Base-by-base conservation (phyloP, 1,140 invertebrate species). In the Bursaphelenchus mucronatus region DNA sequence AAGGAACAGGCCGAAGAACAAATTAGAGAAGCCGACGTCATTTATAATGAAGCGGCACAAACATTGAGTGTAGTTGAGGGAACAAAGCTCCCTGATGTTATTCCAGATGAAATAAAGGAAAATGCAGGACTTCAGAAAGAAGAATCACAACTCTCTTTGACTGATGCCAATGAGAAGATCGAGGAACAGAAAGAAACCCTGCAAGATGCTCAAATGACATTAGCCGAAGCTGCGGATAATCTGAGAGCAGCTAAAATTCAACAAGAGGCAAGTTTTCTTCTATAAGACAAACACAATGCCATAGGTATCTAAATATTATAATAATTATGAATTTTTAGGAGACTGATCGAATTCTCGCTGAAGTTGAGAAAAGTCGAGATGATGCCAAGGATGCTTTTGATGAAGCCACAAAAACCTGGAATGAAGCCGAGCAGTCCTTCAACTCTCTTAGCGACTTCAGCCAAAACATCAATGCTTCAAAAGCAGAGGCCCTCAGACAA, bases 1-100 rank as follows among this genome's bases (percentile, higher is more conserved):
- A 46, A 64, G 21, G 50, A 74, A 44, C 40, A 81, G 61, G 77
- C 79, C n/a, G 69, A 69, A 39, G 79, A 80, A 64, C 66, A 78
- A 61, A 69, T 66, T 56, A 58, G 46, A n/a, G 75, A 76, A 40
- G 74, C 70, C 6, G 63, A 67, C 19, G 63, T 61, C 8, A 74
- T 54, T 8, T 47, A 74, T 51, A 58, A 74, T 49, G 54, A 70
- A 19, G 72, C 72, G 6, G 72, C 70, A 0, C 19, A 46, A 9
- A 61, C 69, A 10, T 52, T 80, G 8, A 71, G 67, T 41, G 64
- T 51, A 21, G 79, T 81, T 10, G 79, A 80, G 57, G 68, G 75
- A 41, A 45, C 78, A 13, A 73, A 76, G 41, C 63, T 80, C 50
- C 79, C 78, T 40, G 64, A 74, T 58, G 63, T 79, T 17, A 56